phyloP scores from a whole-genome alignment of 2,888 invertebrate species.

The Melieria picta region DNA sequence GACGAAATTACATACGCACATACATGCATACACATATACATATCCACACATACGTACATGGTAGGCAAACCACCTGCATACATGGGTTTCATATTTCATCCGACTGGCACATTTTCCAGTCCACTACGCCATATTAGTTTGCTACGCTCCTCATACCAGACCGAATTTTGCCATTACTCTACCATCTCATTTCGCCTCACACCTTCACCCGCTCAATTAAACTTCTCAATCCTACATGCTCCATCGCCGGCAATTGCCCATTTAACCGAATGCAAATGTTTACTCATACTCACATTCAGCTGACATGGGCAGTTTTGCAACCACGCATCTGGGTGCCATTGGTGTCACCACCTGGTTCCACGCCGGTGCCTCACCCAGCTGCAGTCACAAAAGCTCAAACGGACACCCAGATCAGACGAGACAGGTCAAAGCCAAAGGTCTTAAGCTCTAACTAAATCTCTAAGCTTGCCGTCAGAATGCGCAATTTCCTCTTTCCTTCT shows the following conservation, averaged over 20 bases:
- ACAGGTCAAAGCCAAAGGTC: slow-evolving; percentile 42
- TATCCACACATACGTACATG: background rate
- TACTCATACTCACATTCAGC: slow-evolving; percentile 47
- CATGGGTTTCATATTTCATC: too few relatives aligned
- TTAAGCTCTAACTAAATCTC: background rate
- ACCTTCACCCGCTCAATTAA: too few relatives aligned
- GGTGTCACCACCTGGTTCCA: slow-evolving; percentile 67
- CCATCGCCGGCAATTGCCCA: background rate
- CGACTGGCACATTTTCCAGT: too few relatives aligned
- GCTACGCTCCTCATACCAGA: too few relatives aligned
- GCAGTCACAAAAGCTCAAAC: slow-evolving; percentile 46
- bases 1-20: background rate
- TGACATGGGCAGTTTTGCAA: slow-evolving; percentile 55
- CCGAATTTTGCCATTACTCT: too few relatives aligned
- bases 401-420: slow-evolving; percentile 43
- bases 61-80: too few relatives aligned
- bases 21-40: background rate
- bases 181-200: too few relatives aligned
- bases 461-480: too few relatives aligned
- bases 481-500: too few relatives aligned
- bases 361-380: slow-evolving; percentile 60
- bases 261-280: too few relatives aligned
- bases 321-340: slow-evolving; percentile 58
- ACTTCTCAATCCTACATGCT: background rate
- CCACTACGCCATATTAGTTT: too few relatives aligned